Evolutionary conservation across 2,888 invertebrate species (phyloP).

Genomic region (Xiphydria camelus): DNA sequence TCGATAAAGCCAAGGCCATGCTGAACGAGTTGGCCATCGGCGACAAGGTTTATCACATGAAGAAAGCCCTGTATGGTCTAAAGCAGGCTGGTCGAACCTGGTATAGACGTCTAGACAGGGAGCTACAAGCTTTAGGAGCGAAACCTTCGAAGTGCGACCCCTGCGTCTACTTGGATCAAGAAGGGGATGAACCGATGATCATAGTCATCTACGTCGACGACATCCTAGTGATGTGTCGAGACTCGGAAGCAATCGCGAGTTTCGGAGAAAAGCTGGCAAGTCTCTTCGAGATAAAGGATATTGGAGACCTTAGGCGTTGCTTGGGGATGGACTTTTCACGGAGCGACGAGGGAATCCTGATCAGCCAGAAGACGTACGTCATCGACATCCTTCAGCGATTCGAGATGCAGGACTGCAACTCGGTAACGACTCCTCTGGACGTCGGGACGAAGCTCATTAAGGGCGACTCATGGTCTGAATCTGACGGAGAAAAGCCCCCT

Average conservation of each 20-base stretch:
- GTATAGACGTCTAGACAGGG: constrained; percentile 5
- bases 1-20: background rate
- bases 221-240: constrained; percentile 4
- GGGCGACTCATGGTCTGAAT: too few relatives aligned
- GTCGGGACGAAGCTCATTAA: constrained; percentile 1
- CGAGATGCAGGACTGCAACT: constrained; percentile 6
- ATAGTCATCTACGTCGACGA: constrained; percentile 8
- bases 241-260: background rate
- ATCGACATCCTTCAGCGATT: background rate
- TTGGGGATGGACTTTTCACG: constrained; percentile 10
- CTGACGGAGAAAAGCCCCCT: too few relatives aligned
- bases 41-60: constrained; percentile 8
- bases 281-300: constrained; percentile 9
- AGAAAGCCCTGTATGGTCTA: constrained; percentile 5
- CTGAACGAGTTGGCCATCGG: background rate
- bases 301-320: constrained; percentile 3
- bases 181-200: constrained; percentile 1
- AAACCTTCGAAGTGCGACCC: constrained; percentile 1
- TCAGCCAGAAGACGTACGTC: constrained; percentile 6
- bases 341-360: constrained; percentile 2
- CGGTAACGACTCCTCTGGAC: constrained; percentile 1
- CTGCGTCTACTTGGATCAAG: constrained; percentile 5
- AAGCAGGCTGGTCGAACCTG: constrained; percentile 7
- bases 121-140: background rate
- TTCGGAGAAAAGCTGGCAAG: background rate